Evolutionary conservation across 2,113 vertebrate genomes (phyloP).

Genomic region (Saguinus imperator): DNA sequence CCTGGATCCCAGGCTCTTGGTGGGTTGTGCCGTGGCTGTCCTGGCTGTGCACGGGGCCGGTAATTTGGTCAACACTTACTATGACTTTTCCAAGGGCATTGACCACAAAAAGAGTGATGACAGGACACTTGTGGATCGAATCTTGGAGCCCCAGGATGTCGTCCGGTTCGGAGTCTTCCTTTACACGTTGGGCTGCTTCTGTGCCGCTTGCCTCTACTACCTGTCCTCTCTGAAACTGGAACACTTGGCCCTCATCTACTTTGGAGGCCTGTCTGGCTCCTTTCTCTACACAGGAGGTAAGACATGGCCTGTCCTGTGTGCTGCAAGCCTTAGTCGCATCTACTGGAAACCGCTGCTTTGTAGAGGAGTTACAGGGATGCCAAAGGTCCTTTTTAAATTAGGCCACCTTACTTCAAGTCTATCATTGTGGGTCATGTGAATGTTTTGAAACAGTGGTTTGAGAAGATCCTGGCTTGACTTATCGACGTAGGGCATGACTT

Average conservation of each 20-base stretch:
- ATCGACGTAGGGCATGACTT: background rate
- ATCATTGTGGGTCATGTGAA: background rate
- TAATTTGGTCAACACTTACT: conserved; percentile 98
- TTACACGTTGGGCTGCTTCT: conserved; percentile 95
- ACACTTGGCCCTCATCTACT: conserved; percentile 97
- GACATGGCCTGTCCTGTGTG: conserved; percentile 25
- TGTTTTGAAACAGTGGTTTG: background rate
- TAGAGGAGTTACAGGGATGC: background rate
- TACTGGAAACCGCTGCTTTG: background rate
- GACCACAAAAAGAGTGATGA: conserved; percentile 99
- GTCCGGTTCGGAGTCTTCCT: conserved; percentile 96
- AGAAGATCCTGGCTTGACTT: background rate
- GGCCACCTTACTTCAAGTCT: background rate
- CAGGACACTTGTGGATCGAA: conserved; percentile 96
- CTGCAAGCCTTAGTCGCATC: background rate
- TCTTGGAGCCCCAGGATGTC: conserved; percentile 95
- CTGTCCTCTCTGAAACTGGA: conserved; percentile 93
- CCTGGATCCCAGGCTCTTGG: conserved; percentile 89
- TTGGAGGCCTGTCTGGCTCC: conserved; percentile 97
- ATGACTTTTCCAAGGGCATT: conserved; percentile 99
- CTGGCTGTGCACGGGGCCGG: conserved; percentile 96
- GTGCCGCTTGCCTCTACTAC: conserved; percentile 91
- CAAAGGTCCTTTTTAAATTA: background rate
- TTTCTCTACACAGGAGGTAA: conserved; percentile 99
- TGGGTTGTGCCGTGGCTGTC: conserved; percentile 93